phyloP scores from a whole-genome alignment of 2,113 vertebrate species.

The Ahaetulla prasina region DNA sequence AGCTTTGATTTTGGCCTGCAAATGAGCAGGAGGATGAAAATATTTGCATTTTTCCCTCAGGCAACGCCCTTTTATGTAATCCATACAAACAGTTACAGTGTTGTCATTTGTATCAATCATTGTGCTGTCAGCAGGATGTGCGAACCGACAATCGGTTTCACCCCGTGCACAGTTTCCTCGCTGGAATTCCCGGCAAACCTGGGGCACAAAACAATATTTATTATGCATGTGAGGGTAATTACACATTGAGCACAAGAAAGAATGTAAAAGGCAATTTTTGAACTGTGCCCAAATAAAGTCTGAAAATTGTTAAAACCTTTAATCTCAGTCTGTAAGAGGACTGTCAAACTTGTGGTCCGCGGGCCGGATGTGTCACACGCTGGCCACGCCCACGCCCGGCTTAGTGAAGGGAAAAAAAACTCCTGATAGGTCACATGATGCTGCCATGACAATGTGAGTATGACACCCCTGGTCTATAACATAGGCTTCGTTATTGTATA shows the following conservation, averaged over 20 bases:
- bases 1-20: constrained; percentile 98
- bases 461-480: too few species aligned
- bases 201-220: constrained; percentile 44
- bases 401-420: too few species aligned
- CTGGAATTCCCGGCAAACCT: constrained; percentile 97
- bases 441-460: too few species aligned
- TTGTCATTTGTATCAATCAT: constrained; percentile 96
- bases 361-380: too few species aligned
- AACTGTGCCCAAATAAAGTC: not conserved
- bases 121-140: constrained; percentile 92
- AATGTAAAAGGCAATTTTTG: not conserved
- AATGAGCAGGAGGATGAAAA: constrained; percentile 98
- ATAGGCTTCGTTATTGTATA: not conserved
- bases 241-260: not conserved
- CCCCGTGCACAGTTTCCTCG: constrained; percentile 91
- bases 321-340: not conserved
- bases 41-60: constrained; percentile 99
- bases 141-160: constrained; percentile 95
- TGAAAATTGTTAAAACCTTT: not conserved
- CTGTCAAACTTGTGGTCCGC: too few species aligned
- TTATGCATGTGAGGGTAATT: constrained; percentile 24
- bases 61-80: constrained; percentile 99
- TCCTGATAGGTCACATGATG: too few species aligned
- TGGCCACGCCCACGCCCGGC: too few species aligned
- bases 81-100: constrained; percentile 98